A percentile compares a stretch with the other conserved stretches of the same genome.
phyloP scores from a whole-genome alignment of 2,888 invertebrate genomes.

The Octonoba sinensis region DNA sequence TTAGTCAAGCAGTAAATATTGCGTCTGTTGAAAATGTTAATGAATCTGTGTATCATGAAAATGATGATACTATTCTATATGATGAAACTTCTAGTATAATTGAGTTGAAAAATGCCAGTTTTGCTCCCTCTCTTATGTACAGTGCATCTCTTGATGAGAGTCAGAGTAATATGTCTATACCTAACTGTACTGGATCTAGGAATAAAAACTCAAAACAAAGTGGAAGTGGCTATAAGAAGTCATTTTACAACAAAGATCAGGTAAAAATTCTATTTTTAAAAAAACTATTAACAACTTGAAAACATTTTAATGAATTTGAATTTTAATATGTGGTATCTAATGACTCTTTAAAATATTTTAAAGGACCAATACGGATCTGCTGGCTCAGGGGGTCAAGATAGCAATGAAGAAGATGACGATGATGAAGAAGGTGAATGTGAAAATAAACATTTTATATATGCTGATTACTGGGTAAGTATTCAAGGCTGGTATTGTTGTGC shows the following conservation, averaged over 20 bases:
- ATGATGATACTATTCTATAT: constrained; percentile 48
- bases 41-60: constrained; percentile 19
- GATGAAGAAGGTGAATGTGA: constrained; percentile 30
- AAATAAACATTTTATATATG: constrained; percentile 53
- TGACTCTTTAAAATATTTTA: neutral
- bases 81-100: constrained; percentile 57
- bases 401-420: constrained; percentile 49
- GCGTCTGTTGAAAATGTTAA: neutral
- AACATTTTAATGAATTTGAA: neutral
- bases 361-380: constrained; percentile 57
- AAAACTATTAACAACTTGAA: neutral
- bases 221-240: neutral
- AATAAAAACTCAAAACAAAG: constrained; percentile 27
- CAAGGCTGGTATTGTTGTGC: neutral
- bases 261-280: constrained; percentile 12
- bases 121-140: constrained; percentile 46
- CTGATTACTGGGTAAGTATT: constrained; percentile 59
- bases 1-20: neutral
- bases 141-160: constrained; percentile 23
- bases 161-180: constrained; percentile 14
- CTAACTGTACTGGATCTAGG: constrained; percentile 12
- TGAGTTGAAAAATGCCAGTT: constrained; percentile 54
- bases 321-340: no score
- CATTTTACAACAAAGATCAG: constrained; percentile 15
- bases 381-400: constrained; percentile 53